Percentiles rank a stretch among this genome's conserved stretches.
phyloP scores from a whole-genome alignment of 2,797 vertebrate genomes.

The Myripristis jacobus region DNA sequence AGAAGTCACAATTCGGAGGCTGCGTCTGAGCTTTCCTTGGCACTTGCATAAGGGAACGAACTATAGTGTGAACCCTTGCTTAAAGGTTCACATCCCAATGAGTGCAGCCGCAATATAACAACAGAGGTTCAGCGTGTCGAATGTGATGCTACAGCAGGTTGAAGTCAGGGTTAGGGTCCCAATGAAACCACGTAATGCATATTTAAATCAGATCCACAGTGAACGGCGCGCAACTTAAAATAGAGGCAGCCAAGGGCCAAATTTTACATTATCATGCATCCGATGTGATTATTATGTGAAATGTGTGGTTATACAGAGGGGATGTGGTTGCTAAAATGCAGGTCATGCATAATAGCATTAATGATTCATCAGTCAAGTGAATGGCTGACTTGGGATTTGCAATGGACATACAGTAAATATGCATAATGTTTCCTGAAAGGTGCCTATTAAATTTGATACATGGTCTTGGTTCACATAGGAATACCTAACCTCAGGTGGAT shows the following conservation, averaged over 20 bases:
- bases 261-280: slow-evolving; percentile 58
- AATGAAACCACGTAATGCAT: slow-evolving; percentile 59
- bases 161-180: slow-evolving; percentile 59
- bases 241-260: slow-evolving; percentile 35
- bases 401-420: slow-evolving; percentile 38
- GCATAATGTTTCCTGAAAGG: slow-evolving; percentile 38
- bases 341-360: slow-evolving; percentile 65
- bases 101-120: slow-evolving; percentile 44
- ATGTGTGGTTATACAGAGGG: slow-evolving; percentile 47
- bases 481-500: background rate
- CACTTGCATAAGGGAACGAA: slow-evolving; percentile 37
- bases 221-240: slow-evolving; percentile 42
- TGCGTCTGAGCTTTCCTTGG: slow-evolving; percentile 46
- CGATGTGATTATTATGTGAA: slow-evolving; percentile 62
- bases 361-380: slow-evolving; percentile 67
- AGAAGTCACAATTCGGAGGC: slow-evolving; percentile 54
- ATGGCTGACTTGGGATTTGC: slow-evolving; percentile 40
- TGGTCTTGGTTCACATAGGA: slow-evolving; percentile 46
- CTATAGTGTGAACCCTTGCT: slow-evolving; percentile 39
- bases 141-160: slow-evolving; percentile 64
- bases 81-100: slow-evolving; percentile 39
- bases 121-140: slow-evolving; percentile 44
- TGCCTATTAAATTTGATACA: slow-evolving; percentile 46
- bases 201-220: slow-evolving; percentile 59
- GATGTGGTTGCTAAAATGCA: slow-evolving; percentile 54